Conservation (phyloP, 2,888 invertebrate species). For the Dryobota labecula region DNA sequence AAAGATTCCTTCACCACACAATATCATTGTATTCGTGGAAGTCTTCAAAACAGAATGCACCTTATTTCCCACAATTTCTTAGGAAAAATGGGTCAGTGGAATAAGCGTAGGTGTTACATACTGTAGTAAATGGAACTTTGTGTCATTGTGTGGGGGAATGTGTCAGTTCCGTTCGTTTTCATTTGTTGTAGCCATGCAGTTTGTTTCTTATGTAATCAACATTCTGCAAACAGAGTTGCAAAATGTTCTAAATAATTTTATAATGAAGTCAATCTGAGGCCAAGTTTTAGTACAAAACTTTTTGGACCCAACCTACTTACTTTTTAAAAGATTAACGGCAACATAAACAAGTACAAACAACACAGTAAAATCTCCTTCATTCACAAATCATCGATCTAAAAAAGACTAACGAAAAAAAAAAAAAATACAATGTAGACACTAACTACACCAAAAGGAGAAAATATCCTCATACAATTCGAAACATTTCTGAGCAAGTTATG, state of each 20-base stretch:
- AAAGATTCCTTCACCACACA: conserved; percentile 28
- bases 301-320: not conserved
- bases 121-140: conserved; percentile 28
- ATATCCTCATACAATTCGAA: conserved; percentile 36
- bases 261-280: not conserved
- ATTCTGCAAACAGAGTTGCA: conserved; percentile 8
- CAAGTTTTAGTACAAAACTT: not conserved
- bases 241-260: no score
- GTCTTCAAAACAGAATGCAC: conserved; percentile 36
- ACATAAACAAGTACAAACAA: not conserved
- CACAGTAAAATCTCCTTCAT: not conserved
- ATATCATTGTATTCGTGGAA: conserved; percentile 21
- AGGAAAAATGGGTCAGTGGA: conserved; percentile 45
- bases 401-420: conserved; percentile 5
- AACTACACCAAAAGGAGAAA: conserved; percentile 24
- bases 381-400: not conserved
- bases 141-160: conserved; percentile 7
- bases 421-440: no score
- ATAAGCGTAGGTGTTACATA: conserved; percentile 28
- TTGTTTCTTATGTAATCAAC: conserved; percentile 24
- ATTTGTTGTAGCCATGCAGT: conserved; percentile 30
- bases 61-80: conserved; percentile 42
- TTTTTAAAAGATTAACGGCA: not conserved
- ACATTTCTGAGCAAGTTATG: conserved; percentile 45
- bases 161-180: conserved; percentile 23